phyloP scores from a whole-genome alignment of 2,888 invertebrate genomes.

The Pilophorus perplexus region DNA sequence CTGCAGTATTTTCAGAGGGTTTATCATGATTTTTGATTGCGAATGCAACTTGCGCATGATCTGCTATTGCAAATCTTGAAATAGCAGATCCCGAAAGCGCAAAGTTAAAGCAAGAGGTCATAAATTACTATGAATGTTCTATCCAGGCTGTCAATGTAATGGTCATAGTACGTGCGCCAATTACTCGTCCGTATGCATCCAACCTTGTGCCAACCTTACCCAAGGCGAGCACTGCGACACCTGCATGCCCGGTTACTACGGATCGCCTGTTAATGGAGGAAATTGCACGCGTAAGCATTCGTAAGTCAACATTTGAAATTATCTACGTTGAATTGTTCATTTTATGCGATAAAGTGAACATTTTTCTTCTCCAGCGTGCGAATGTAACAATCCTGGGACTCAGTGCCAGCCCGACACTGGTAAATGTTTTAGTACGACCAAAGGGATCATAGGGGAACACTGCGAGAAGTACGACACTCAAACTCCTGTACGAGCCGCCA shows the following conservation, averaged over 20 bases:
- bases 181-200: slow-evolving; percentile 68
- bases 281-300: slow-evolving; percentile 68
- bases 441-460: slow-evolving; percentile 90
- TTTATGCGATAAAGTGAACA: neutral
- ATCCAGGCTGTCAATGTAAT: slow-evolving; percentile 87
- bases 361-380: slow-evolving; percentile 66
- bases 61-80: no score
- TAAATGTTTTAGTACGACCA: slow-evolving; percentile 93
- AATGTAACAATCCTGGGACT: slow-evolving; percentile 92
- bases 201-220: slow-evolving; percentile 81
- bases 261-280: slow-evolving; percentile 92
- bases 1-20: no score
- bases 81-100: no score
- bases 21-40: no score
- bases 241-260: slow-evolving; percentile 90
- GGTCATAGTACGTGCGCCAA: slow-evolving; percentile 82
- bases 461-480: slow-evolving; percentile 95
- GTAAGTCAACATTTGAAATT: no score
- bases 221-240: slow-evolving; percentile 81
- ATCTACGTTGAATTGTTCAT: no score
- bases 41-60: no score
- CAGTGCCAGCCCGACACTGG: slow-evolving; percentile 90
- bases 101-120: no score
- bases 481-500: no score
- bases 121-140: no score